Evolutionary conservation across 2,888 invertebrate genomes (phyloP).

Genomic region (Cantharis nigra): DNA sequence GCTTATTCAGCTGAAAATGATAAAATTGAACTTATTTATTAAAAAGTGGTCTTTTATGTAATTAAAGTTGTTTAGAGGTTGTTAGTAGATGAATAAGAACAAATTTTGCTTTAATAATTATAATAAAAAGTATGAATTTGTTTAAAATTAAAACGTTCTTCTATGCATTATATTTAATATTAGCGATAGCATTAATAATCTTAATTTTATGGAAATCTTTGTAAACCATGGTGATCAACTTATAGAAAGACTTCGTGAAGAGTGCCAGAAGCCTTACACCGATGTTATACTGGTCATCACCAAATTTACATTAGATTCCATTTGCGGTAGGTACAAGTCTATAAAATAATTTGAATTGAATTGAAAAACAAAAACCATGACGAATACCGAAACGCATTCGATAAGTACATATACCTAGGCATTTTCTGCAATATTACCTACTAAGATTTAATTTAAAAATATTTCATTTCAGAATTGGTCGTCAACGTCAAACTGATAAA

Average conservation of each 20-base stretch:
- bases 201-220: constrained; percentile 46
- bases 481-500: too few relatives aligned
- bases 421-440: constrained; percentile 38
- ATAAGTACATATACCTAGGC: constrained; percentile 6
- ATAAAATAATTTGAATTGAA: not conserved
- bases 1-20: not conserved
- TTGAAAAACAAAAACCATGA: constrained; percentile 56
- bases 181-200: not conserved
- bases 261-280: constrained; percentile 38
- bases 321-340: constrained; percentile 50
- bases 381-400: constrained; percentile 64
- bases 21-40: not conserved
- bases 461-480: constrained; percentile 33
- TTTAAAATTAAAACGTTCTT: not conserved
- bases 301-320: constrained; percentile 59
- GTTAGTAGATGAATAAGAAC: too few relatives aligned
- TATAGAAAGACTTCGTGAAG: constrained; percentile 38
- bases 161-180: not conserved
- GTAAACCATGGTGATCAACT: constrained; percentile 45
- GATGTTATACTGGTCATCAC: constrained; percentile 58
- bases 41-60: not conserved
- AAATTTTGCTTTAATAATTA: too few relatives aligned
- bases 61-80: too few relatives aligned
- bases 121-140: too few relatives aligned
- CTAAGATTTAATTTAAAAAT: constrained; percentile 33